Conservation (phyloP, 2,113 vertebrate species). For the Notiomystis cincta region DNA sequence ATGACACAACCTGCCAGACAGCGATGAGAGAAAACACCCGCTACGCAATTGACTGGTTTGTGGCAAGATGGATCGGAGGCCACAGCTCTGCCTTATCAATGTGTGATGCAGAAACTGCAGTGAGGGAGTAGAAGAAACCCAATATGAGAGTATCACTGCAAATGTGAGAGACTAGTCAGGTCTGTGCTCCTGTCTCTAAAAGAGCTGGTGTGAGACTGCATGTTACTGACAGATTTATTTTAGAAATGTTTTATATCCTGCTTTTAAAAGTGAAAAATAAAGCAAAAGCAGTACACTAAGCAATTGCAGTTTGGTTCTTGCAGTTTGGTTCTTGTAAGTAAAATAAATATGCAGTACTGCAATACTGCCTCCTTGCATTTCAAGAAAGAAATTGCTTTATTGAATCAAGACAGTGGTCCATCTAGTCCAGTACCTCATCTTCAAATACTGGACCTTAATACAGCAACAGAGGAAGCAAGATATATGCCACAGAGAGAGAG, state of each 20-base stretch:
- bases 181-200: slow-evolving; percentile 13
- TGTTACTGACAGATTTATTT: slow-evolving; percentile 33
- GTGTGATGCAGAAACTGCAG: not conserved
- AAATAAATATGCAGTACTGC: not conserved
- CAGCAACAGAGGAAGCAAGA: not conserved
- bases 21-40: accelerated
- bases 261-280: not conserved
- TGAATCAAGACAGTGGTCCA: not conserved
- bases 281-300: not conserved
- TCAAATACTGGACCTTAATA: not conserved
- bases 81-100: not conserved
- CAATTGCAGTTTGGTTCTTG: not conserved
- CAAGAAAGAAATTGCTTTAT: not conserved
- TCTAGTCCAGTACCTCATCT: not conserved
- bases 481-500: not conserved
- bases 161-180: slow-evolving; percentile 33
- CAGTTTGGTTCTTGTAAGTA: not conserved
- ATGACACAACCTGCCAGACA: not conserved
- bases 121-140: not conserved
- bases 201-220: slow-evolving; percentile 35
- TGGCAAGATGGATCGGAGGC: not conserved
- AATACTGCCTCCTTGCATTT: not conserved
- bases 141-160: not conserved
- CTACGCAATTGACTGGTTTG: not conserved
- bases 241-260: slow-evolving; percentile 2